A percentile compares a stretch with the other conserved stretches of the same genome.
phyloP scores from a whole-genome alignment of 2,888 invertebrate species.

The Metalampra italica region DNA sequence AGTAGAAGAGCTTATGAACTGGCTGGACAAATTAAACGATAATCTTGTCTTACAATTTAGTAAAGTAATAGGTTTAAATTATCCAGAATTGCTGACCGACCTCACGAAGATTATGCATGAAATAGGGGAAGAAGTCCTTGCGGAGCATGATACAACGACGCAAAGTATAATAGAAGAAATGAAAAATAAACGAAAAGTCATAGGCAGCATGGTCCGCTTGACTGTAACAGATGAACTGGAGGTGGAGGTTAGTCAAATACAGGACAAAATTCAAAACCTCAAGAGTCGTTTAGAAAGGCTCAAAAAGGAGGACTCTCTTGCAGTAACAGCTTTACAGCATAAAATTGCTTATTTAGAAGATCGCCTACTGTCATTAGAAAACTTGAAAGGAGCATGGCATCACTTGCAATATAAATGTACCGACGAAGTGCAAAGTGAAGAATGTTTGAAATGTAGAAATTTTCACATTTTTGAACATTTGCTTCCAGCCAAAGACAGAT shows the following conservation, averaged over 20 bases:
- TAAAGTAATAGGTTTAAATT: slow-evolving; percentile 23
- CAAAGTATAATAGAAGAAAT: slow-evolving; percentile 14
- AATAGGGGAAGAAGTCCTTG: slow-evolving; percentile 25
- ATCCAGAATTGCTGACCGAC: slow-evolving; percentile 17
- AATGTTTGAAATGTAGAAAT: slow-evolving; percentile 1
- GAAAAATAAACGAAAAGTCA: slow-evolving; percentile 6
- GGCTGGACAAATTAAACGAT: slow-evolving; percentile 36
- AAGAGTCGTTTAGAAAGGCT: slow-evolving; percentile 25
- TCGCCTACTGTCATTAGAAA: slow-evolving; percentile 28
- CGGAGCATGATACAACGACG: slow-evolving; percentile 14
- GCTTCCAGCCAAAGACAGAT: slow-evolving; percentile 27
- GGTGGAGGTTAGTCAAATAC: slow-evolving; percentile 24
- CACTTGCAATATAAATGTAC: slow-evolving; percentile 17
- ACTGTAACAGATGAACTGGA: slow-evolving; percentile 19
- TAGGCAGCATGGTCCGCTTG: slow-evolving; percentile 7
- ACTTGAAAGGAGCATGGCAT: slow-evolving; percentile 25
- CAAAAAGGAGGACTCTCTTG: slow-evolving; percentile 21
- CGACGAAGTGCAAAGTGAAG: background rate
- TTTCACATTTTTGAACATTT: slow-evolving; percentile 33
- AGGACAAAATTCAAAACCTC: slow-evolving; percentile 28
- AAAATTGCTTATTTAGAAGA: slow-evolving; percentile 37
- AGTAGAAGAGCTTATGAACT: slow-evolving; percentile 36
- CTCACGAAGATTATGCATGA: slow-evolving; percentile 25
- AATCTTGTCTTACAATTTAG: slow-evolving; percentile 26
- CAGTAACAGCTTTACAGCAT: slow-evolving; percentile 28